A percentile compares a stretch with the other conserved stretches of the same genome.
phyloP scores from a whole-genome alignment of 2,113 vertebrate species.

The Pelecanus crispus region DNA sequence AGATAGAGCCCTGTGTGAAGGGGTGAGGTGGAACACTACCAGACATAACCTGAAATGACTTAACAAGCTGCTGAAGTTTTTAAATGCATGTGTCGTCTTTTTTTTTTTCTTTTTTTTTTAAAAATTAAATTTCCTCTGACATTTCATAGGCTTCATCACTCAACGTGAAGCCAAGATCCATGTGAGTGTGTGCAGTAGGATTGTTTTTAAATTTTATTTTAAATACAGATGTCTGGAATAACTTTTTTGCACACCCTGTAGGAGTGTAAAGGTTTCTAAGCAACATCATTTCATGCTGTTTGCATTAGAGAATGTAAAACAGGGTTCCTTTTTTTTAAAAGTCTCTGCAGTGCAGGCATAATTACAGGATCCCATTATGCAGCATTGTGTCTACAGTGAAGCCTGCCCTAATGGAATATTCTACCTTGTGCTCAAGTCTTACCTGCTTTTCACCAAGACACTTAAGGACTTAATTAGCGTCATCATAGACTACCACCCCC shows the following conservation, averaged over 20 bases:
- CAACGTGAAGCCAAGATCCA: slow-evolving; percentile 30
- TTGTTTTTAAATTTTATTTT: slow-evolving; percentile 61
- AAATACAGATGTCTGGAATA: slow-evolving; percentile 64
- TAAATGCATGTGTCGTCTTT: slow-evolving; percentile 2
- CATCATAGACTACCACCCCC: slow-evolving; percentile 47
- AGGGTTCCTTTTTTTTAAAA: slow-evolving; percentile 57
- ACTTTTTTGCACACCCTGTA: slow-evolving; percentile 59
- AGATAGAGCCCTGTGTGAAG: background rate
- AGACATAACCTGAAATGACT: slow-evolving; percentile 57
- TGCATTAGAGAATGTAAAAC: slow-evolving; percentile 70
- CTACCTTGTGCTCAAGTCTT: slow-evolving; percentile 46
- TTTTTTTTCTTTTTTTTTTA: background rate
- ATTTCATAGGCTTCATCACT: slow-evolving; percentile 58
- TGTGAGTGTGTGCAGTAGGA: slow-evolving; percentile 51
- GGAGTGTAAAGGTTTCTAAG: slow-evolving; percentile 71
- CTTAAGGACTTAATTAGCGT: slow-evolving; percentile 59
- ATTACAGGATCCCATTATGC: slow-evolving; percentile 69
- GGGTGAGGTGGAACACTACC: background rate
- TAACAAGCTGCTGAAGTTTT: slow-evolving; percentile 41
- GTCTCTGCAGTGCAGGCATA: slow-evolving; percentile 65
- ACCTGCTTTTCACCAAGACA: slow-evolving; percentile 53
- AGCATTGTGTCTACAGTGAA: slow-evolving; percentile 57
- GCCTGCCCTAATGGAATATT: slow-evolving; percentile 66
- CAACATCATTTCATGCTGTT: slow-evolving; percentile 68
- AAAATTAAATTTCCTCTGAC: slow-evolving; percentile 58